phyloP scores from a whole-genome alignment of 2,888 invertebrate species.

The Dynastes maya region DNA sequence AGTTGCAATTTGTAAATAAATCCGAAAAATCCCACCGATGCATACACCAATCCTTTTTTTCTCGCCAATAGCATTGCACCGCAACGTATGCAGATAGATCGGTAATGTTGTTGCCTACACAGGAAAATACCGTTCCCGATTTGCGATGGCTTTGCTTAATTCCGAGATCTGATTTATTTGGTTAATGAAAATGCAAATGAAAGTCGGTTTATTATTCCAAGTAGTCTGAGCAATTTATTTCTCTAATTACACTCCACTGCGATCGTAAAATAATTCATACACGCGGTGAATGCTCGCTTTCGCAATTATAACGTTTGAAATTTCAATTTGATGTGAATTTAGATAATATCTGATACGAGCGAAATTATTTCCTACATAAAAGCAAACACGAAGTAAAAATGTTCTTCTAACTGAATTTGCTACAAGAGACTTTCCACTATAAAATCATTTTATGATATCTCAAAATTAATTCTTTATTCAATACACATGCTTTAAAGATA shows the following conservation, averaged over 20 bases:
- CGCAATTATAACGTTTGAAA: background rate
- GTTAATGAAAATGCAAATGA: conserved; percentile 27
- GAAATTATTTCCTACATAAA: too few relatives aligned
- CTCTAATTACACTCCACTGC: conserved; percentile 25
- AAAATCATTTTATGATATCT: too few relatives aligned
- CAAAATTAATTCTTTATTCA: too few relatives aligned
- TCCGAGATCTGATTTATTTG: conserved; percentile 24
- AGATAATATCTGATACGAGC: background rate
- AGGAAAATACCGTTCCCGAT: background rate
- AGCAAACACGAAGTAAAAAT: too few relatives aligned
- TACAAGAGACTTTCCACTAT: too few relatives aligned
- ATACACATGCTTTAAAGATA: too few relatives aligned
- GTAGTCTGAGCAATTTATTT: conserved; percentile 35
- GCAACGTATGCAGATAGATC: background rate
- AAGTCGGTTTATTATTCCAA: conserved; percentile 33
- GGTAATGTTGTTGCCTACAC: background rate
- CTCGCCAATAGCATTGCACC: background rate
- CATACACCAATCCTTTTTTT: background rate
- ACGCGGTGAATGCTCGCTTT: conserved; percentile 7
- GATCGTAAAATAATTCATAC: conserved; percentile 27
- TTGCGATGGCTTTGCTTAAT: conserved; percentile 16
- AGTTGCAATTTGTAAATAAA: background rate
- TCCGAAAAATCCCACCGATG: background rate
- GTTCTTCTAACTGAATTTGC: too few relatives aligned
- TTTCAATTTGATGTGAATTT: background rate